phyloP scores from a whole-genome alignment of 2,888 invertebrate genomes.

The Byasa hedistus region DNA sequence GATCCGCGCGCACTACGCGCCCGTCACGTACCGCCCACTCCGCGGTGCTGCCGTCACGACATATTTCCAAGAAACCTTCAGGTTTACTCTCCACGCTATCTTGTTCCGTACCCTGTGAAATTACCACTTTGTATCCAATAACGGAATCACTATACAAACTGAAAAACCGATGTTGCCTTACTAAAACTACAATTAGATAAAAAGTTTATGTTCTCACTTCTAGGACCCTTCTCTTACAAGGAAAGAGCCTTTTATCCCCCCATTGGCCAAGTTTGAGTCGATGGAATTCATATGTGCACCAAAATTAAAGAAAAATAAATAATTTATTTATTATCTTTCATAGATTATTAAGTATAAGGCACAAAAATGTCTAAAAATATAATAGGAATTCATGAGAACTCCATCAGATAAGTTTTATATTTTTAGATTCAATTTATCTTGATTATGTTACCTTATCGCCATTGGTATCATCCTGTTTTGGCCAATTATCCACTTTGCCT shows the following conservation, averaged over 20 bases:
- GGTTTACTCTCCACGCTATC: constrained; percentile 44
- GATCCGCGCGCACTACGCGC: constrained; percentile 72
- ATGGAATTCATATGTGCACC: too few relatives aligned
- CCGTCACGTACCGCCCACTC: constrained; percentile 81
- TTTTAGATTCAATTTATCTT: too few relatives aligned
- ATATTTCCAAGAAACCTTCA: constrained; percentile 78
- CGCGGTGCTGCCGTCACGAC: constrained; percentile 80
- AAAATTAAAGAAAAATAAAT: too few relatives aligned
- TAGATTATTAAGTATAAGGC: too few relatives aligned
- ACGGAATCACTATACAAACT: not conserved
- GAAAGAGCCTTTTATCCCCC: too few relatives aligned
- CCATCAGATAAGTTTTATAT: too few relatives aligned
- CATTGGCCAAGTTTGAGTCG: too few relatives aligned
- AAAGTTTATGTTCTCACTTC: too few relatives aligned
- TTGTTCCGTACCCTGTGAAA: constrained; percentile 47
- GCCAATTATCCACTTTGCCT: constrained; percentile 73
- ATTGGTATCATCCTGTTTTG: constrained; percentile 67
- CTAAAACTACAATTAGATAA: not conserved
- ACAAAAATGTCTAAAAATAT: too few relatives aligned
- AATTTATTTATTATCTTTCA: too few relatives aligned
- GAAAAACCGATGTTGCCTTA: not conserved
- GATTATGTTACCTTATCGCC: constrained; percentile 56
- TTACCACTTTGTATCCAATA: not conserved
- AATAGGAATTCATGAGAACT: too few relatives aligned
- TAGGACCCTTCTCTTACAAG: too few relatives aligned